Conservation (phyloP, 2,888 invertebrate genomes). For the Spodoptera exigua region DNA sequence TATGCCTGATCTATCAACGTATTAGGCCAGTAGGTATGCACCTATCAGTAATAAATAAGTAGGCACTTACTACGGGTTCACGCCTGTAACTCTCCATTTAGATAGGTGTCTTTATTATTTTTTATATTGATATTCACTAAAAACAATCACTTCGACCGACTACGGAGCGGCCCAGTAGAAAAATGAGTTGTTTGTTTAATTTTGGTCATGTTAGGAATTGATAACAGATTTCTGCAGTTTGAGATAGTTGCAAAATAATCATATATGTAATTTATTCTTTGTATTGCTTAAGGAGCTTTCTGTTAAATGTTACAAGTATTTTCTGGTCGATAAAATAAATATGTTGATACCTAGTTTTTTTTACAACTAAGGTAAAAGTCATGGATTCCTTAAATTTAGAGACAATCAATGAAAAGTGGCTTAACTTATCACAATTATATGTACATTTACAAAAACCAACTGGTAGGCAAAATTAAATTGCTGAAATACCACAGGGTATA, state of each 20-base stretch:
- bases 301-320: too few species aligned
- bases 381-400: too few species aligned
- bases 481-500: too few species aligned
- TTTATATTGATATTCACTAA: neutral
- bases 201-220: conserved; percentile 16
- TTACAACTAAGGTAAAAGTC: too few species aligned
- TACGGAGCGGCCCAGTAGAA: conserved; percentile 20
- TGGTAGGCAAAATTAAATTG: too few species aligned
- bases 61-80: conserved; percentile 64
- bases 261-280: too few species aligned
- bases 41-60: conserved; percentile 15
- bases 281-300: too few species aligned
- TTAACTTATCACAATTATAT: too few species aligned
- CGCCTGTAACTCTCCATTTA: conserved; percentile 70
- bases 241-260: neutral
- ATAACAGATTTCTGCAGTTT: conserved; percentile 28
- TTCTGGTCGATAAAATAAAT: too few species aligned
- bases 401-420: too few species aligned
- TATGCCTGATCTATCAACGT: conserved; percentile 36
- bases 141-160: conserved; percentile 18
- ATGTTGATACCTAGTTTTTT: too few species aligned
- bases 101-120: conserved; percentile 4
- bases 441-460: too few species aligned
- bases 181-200: conserved; percentile 35
- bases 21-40: conserved; percentile 32